phyloP scores from a whole-genome alignment of 1,140 invertebrate species.

The Temnothorax nylanderi region DNA sequence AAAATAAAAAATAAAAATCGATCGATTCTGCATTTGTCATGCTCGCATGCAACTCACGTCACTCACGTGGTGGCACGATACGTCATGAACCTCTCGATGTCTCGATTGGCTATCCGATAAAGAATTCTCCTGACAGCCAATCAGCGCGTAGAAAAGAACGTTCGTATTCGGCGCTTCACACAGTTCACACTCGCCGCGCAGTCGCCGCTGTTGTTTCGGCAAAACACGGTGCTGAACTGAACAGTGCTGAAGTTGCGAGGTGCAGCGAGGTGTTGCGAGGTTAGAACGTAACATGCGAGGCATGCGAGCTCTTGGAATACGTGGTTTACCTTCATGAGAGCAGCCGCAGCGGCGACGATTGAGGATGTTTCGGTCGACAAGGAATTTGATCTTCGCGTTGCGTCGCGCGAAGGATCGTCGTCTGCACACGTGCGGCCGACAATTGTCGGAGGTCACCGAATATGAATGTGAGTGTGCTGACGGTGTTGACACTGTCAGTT shows the following conservation, averaged over 20 bases:
- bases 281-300: constrained; percentile 59
- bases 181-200: too few species aligned
- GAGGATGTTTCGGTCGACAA: constrained; percentile 78
- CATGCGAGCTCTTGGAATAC: constrained; percentile 26
- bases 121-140: background rate
- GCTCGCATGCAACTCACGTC: background rate
- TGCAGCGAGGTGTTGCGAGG: too few species aligned
- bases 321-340: background rate
- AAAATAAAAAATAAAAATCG: too few species aligned
- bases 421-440: constrained; percentile 67
- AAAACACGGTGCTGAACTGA: background rate
- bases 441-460: constrained; percentile 75
- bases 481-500: background rate
- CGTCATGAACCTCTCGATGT: too few species aligned
- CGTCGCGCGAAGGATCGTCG: constrained; percentile 72
- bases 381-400: constrained; percentile 66
- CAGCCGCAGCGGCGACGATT: background rate
- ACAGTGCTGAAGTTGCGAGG: too few species aligned
- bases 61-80: background rate
- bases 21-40: background rate
- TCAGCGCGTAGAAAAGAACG: background rate
- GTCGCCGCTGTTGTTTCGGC: background rate
- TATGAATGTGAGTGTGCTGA: constrained; percentile 77
- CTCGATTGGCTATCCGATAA: background rate
- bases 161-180: background rate